Percentiles rank a stretch among this genome's conserved stretches.
Evolutionary conservation across 2,888 invertebrate species (phyloP).

Genomic region (Drosophila koepferae): DNA sequence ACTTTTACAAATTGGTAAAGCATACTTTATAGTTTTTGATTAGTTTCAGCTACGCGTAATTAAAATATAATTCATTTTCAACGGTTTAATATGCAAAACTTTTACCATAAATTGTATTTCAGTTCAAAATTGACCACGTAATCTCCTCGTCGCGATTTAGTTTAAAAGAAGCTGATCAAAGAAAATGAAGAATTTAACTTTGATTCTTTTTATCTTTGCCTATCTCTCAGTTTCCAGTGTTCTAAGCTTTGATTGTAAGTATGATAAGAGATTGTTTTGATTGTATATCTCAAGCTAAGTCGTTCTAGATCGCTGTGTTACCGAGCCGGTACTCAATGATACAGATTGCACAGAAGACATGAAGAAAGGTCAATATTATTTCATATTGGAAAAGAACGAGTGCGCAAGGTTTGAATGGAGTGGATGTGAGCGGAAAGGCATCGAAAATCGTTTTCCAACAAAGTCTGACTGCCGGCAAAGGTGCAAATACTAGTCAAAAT

Average conservation of each 20-base stretch:
- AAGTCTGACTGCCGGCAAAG: neutral
- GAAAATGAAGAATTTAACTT: neutral
- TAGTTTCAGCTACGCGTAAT: neutral
- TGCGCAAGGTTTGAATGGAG: neutral
- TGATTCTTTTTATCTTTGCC: neutral
- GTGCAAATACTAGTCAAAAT: neutral
- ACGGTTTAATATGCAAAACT: neutral
- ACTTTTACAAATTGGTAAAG: neutral
- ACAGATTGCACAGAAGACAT: too few relatives aligned
- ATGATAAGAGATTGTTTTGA: neutral
- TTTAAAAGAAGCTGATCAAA: neutral
- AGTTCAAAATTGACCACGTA: neutral
- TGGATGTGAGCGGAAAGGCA: fast-evolving
- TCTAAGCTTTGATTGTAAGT: neutral
- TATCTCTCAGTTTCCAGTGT: neutral
- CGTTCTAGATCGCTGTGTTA: neutral
- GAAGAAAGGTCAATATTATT: neutral
- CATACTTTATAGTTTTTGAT: neutral
- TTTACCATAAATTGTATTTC: neutral
- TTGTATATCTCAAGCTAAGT: neutral
- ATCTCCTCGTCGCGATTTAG: neutral
- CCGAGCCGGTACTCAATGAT: neutral
- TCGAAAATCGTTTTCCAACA: neutral
- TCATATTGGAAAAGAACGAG: neutral
- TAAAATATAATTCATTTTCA: neutral